These are phyloP conservation scores for Eptatretus burgeri DNA, from an alignment of 2,113 vertebrate genomes.

Conservation along the genomic window DNA sequence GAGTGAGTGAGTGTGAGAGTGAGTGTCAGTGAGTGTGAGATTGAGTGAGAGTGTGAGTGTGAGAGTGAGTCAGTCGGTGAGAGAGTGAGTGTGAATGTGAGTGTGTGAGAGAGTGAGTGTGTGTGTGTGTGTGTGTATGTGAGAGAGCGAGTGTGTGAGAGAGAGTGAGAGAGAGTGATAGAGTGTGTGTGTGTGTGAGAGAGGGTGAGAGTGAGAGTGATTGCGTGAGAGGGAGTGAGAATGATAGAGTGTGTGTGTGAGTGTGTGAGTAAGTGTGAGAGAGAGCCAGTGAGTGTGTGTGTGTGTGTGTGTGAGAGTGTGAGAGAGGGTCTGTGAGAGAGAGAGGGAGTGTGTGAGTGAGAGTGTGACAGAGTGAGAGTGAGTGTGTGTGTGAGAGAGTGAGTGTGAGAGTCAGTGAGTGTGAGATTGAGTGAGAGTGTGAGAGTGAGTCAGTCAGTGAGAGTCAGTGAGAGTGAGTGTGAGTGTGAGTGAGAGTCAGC, in stretches of 20 bases:
- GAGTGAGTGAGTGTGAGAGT: constrained; percentile 6
- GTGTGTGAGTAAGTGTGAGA: constrained; percentile 6
- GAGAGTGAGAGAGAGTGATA: neutral
- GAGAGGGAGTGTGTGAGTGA: neutral
- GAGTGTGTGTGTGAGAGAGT: neutral
- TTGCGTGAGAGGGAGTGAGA: neutral
- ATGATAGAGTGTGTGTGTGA: neutral
- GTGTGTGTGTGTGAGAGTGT: neutral
- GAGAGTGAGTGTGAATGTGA: neutral
- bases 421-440: neutral
- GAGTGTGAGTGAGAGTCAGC: neutral
- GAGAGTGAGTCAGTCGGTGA: neutral
- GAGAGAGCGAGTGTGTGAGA: constrained; percentile 3
- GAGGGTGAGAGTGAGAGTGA: constrained; percentile 1
- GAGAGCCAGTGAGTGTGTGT: neutral
- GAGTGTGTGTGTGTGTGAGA: constrained; percentile 2
- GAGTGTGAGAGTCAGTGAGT: neutral
- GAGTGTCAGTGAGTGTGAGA: neutral
- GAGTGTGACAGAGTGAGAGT: neutral
- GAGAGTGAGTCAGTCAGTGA: neutral
- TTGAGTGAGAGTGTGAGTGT: neutral
- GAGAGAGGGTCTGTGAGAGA: neutral
- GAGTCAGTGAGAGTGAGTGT: neutral
- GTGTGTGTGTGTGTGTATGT: neutral
- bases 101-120: constrained; percentile 7